Evolutionary conservation across 64 coral and sea anemone species (phyloP), one percentile per base, ranked within the genome.

Genomic region (Porites australiensis): DNA sequence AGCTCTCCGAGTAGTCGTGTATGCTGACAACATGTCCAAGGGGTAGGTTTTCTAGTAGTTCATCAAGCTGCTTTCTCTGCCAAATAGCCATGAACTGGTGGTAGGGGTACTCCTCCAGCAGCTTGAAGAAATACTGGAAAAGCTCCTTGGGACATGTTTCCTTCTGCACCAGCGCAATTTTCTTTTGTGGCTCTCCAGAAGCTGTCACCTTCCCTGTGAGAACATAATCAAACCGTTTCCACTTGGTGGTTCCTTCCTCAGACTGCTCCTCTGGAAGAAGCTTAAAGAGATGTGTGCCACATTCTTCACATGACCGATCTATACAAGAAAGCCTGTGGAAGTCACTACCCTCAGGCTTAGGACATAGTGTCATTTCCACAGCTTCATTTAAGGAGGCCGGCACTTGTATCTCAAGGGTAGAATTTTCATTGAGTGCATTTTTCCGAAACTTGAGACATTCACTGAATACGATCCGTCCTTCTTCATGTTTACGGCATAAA

Each of bases 1-100:
- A 87, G 49, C 60, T 53, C 67, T 87, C 84, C 2, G 84, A 87
- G 57, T 87, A 87, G 54, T 87, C 84, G 73, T 73, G 84, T 4
- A 87, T 16, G 27, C 57, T 44, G 10, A 52, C 60, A 47, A 64
- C 50, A 18, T 87, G 18, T 44, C 44, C 46, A n/a, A 61, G 66
- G 8, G 84, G 84, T 22, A 87, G 66, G 10, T 62, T n/a, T 48
- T 87, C 60, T n/a, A 87, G 43, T 19, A 87, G 72, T 9, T 49
- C 73, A 21, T 87, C 27, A 21, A 72, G 16, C 84, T 87, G 84
- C 46, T 72, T 47, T 69, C 50, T 27, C 20, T 87, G 84, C 84
- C 84, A 87, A 11, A 23, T 45, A 23, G 84, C 84, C 65, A 72
- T 87, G 60, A 87, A 86, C 6, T 4, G 43, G 45, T 86, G 62